Base-by-base conservation (phyloP, 2,888 invertebrate genomes). In the Heteromyza rotundicornis region DNA sequence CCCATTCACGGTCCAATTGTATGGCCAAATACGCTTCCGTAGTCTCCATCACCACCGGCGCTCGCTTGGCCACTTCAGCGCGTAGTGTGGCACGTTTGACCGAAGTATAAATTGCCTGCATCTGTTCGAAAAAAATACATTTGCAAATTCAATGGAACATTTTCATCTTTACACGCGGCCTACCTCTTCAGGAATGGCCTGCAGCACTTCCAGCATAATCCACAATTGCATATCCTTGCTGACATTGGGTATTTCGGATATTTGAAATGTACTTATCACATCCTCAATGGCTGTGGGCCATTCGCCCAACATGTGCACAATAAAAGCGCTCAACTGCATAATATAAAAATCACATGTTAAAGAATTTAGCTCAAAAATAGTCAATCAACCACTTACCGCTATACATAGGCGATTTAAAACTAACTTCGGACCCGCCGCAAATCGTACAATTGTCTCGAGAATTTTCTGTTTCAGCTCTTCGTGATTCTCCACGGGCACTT, bases 151-250 rank as follows among this genome's bases (percentile, higher is more conserved):
- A 35, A n/a, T 17, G 32, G 19, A 19, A 12, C 68, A 60, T 66
- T 60, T 47, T 36, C 49, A 1, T n/a, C n/a, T n/a, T 5, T 27
- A 27, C 10, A 27, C 10, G 27, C 5, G 10, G 5, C 27, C 35
- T 50, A 94, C 94, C 86, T 96, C 96, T 84, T 92, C 92, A 23
- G 96, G 95, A 77, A 96, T 89, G 59, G 93, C 91, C 72, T 91
- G 90, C 16, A 96, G 85, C 40, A 96, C 90, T 85, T 94, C 92
- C 57, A 96, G 81, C 72, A 96, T 87, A 65, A 89, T 88, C 86
- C 86, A 89, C 62, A 86, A 84, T 68, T 87, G 87, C 71, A 86
- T 86, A 74, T 86, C 87, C 63, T 86, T 86, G 73, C 85, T 86
- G 71, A 86, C 86, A 79, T 86, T 86, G 32, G 87, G 87, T 68